Evolutionary conservation across 2,888 invertebrate species (phyloP).

Genomic region (Xestia c-nigrum): DNA sequence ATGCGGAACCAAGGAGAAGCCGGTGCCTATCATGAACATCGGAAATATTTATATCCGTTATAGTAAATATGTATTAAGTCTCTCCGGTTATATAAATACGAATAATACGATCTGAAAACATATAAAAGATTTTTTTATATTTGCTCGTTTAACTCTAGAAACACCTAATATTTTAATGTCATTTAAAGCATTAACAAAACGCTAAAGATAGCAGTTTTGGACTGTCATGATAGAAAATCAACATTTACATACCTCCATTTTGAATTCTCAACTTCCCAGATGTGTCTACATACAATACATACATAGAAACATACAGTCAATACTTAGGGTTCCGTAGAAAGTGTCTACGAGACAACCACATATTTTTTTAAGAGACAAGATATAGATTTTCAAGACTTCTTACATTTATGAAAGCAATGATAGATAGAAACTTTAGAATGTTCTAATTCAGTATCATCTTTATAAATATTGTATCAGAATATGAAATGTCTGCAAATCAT

Average conservation of each 20-base stretch:
- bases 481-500: constrained; percentile 25
- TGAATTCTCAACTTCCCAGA: constrained; percentile 77
- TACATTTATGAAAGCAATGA: constrained; percentile 7
- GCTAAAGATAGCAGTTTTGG: constrained; percentile 86
- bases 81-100: constrained; percentile 50
- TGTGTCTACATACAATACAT: constrained; percentile 65
- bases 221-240: constrained; percentile 83
- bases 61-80: constrained; percentile 23
- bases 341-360: not conserved
- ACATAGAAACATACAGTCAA: constrained; percentile 60
- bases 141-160: constrained; percentile 67
- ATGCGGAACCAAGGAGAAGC: not conserved
- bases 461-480: not conserved
- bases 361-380: not conserved
- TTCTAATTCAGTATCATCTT: not conserved
- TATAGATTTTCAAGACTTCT: too few relatives aligned
- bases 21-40: not conserved
- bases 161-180: constrained; percentile 81
- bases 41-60: constrained; percentile 42
- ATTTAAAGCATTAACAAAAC: constrained; percentile 85
- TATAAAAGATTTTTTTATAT: constrained; percentile 55
- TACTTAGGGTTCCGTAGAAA: constrained; percentile 69
- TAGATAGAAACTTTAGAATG: not conserved
- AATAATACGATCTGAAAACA: constrained; percentile 42
- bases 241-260: constrained; percentile 80